Evolutionary conservation across 2,113 vertebrate genomes (phyloP).

Genomic region (Prinia subflava): DNA sequence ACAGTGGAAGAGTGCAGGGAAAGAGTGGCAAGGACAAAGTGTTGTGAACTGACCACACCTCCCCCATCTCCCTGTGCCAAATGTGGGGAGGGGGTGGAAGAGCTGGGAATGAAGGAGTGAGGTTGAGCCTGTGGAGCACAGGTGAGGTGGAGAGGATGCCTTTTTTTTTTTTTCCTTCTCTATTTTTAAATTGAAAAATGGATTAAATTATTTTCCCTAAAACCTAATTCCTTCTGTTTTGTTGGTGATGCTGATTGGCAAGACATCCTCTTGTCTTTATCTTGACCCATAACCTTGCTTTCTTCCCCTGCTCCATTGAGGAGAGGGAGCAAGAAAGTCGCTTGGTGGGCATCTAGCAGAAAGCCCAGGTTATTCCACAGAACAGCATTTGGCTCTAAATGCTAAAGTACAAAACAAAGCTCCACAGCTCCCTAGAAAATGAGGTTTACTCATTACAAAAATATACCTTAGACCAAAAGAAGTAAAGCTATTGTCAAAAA

Average conservation of each 20-base stretch:
- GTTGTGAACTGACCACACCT: background rate
- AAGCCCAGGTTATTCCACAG: background rate
- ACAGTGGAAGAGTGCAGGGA: background rate
- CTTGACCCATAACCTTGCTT: background rate
- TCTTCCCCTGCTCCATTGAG: background rate
- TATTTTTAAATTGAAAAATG: background rate
- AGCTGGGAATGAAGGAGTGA: background rate
- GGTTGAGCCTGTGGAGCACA: background rate
- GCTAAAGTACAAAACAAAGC: background rate
- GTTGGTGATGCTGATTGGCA: background rate
- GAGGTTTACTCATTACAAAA: background rate
- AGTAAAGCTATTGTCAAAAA: background rate
- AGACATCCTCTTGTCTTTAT: background rate
- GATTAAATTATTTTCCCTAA: background rate
- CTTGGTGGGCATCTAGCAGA: background rate
- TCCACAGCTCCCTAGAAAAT: background rate
- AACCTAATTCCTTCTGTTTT: background rate
- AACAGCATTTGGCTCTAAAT: background rate
- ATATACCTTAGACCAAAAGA: background rate
- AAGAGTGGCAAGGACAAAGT: background rate
- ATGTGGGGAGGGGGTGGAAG: rapidly evolving
- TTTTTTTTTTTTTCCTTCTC: background rate
- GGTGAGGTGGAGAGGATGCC: no score
- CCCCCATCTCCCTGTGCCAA: rapidly evolving
- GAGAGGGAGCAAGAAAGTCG: background rate